Evolutionary conservation across 2,113 vertebrate species (phyloP).

Genomic region (Sinocyclocheilus grahami): DNA sequence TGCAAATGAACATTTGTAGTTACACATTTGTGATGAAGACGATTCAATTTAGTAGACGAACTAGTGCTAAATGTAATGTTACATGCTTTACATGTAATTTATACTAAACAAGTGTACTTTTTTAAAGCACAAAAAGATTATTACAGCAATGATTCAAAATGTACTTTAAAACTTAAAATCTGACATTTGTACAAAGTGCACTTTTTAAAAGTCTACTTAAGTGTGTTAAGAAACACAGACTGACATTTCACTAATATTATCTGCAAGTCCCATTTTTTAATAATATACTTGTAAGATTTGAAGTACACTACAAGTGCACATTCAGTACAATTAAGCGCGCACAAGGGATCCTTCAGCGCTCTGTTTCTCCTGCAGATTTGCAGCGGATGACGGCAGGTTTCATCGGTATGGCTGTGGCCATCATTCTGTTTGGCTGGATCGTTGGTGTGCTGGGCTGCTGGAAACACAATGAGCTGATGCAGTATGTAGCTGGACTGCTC

Average conservation of each 20-base stretch:
- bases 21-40: neutral
- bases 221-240: neutral
- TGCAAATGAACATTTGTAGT: neutral
- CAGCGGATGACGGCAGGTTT: slow-evolving; percentile 93
- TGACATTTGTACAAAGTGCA: neutral
- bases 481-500: slow-evolving; percentile 92
- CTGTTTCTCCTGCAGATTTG: slow-evolving; percentile 75
- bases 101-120: too few species aligned
- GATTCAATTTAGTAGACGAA: too few species aligned
- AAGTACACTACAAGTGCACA: neutral
- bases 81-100: too few species aligned
- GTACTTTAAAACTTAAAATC: neutral
- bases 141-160: neutral
- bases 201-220: too few species aligned
- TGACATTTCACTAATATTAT: neutral
- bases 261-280: neutral
- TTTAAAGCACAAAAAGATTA: too few species aligned
- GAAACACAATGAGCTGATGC: slow-evolving; percentile 92
- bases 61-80: too few species aligned
- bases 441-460: slow-evolving; percentile 90
- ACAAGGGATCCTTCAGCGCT: neutral
- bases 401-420: slow-evolving; percentile 91
- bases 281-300: neutral
- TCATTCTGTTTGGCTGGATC: slow-evolving; percentile 91
- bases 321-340: neutral